Conservation (phyloP, 2,113 vertebrate species). For the Cacatua alba region DNA sequence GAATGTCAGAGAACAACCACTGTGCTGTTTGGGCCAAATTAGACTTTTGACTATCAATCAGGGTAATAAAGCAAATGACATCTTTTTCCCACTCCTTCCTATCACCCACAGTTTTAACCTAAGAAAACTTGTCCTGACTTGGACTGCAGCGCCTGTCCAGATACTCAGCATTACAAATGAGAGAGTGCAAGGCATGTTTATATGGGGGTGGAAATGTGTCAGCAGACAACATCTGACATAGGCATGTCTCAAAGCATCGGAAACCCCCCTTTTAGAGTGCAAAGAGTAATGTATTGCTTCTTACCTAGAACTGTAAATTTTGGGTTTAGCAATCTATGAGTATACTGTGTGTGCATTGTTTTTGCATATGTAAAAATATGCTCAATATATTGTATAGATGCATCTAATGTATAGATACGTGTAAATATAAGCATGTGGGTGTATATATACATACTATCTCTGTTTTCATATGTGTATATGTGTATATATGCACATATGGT, state of each 20-base stretch:
- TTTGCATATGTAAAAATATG: neutral
- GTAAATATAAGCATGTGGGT: neutral
- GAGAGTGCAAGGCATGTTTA: neutral
- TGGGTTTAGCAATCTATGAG: neutral
- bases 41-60: neutral
- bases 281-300: neutral
- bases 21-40: neutral
- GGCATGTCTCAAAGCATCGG: neutral
- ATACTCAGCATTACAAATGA: neutral
- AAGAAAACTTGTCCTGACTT: neutral
- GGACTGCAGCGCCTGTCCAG: neutral
- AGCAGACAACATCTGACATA: neutral
- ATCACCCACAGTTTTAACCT: neutral
- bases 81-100: neutral
- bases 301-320: neutral
- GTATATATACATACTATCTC: neutral
- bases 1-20: neutral
- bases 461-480: neutral
- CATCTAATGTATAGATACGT: neutral
- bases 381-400: neutral
- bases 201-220: neutral
- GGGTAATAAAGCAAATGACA: neutral
- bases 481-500: neutral
- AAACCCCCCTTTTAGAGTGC: neutral
- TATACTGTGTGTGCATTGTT: neutral